Percentiles rank a stretch among this genome's conserved stretches.
These are phyloP conservation scores for Myotis planiceps DNA, from an alignment of 2,797 vertebrate genomes.

Conservation along the genomic window DNA sequence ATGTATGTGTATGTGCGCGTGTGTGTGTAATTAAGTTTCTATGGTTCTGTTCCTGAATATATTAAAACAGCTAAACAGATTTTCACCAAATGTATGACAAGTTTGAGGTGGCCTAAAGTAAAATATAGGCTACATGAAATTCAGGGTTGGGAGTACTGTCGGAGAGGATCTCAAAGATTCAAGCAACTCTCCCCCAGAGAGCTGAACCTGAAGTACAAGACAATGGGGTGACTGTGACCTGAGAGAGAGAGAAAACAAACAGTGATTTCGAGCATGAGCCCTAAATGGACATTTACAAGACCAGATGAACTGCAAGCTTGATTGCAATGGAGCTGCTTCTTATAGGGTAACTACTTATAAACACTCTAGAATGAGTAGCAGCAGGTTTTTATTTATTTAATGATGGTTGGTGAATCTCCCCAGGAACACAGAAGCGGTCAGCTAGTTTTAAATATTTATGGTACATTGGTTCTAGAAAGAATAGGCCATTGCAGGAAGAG, in stretches of 20 bases:
- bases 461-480: background rate
- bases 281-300: background rate
- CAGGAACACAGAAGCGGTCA: background rate
- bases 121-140: background rate
- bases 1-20: background rate
- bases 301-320: background rate
- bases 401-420: background rate
- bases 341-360: background rate
- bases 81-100: conserved; percentile 17
- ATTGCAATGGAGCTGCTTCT: background rate
- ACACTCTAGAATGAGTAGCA: background rate
- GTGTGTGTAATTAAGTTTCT: background rate
- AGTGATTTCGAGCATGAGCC: background rate
- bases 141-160: background rate
- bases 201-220: background rate
- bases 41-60: background rate
- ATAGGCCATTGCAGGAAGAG: background rate
- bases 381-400: conserved; percentile 32
- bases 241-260: background rate
- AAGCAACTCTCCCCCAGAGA: background rate
- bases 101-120: background rate
- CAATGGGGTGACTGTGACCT: background rate
- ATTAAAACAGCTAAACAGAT: background rate
- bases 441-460: conserved; percentile 3
- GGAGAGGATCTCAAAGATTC: background rate